Percentiles rank a stretch among this genome's conserved stretches.
Conservation (phyloP, 2,888 invertebrate species). For the Drosophila borborema region DNA sequence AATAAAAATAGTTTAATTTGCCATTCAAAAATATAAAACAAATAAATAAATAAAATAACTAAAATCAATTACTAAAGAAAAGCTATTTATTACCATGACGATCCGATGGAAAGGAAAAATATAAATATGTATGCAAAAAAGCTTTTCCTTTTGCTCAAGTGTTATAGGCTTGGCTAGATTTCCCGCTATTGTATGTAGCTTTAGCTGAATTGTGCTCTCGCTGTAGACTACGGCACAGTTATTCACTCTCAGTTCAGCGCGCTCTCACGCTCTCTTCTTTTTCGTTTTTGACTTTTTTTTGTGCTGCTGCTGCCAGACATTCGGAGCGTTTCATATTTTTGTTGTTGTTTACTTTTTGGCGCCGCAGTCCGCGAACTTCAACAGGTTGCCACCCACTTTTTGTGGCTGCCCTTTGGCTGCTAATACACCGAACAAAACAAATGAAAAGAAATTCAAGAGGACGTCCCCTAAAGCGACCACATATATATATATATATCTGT, state of each 20-base stretch:
- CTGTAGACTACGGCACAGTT: neutral
- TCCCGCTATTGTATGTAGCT: slow-evolving; percentile 52
- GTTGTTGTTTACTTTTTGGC: slow-evolving; percentile 72
- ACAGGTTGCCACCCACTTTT: slow-evolving; percentile 76
- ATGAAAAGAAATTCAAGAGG: slow-evolving; percentile 52
- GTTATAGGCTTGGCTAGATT: slow-evolving; percentile 26
- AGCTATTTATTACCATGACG: neutral
- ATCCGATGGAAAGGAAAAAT: neutral
- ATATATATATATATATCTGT: neutral
- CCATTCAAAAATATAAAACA: too few species aligned
- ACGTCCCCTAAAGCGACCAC: slow-evolving; percentile 40
- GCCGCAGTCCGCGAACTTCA: slow-evolving; percentile 63
- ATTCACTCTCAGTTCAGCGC: neutral
- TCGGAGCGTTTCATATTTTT: slow-evolving; percentile 48
- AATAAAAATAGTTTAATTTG: too few species aligned
- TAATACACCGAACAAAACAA: slow-evolving; percentile 60
- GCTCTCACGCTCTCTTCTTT: slow-evolving; percentile 1
- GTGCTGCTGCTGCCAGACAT: slow-evolving; percentile 15
- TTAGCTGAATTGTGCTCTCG: slow-evolving; percentile 9
- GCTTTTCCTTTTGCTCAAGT: neutral
- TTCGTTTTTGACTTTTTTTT: neutral
- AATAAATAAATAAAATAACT: too few species aligned
- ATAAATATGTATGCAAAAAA: neutral
- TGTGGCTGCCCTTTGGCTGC: slow-evolving; percentile 27
- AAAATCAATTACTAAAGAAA: neutral